phyloP scores from a whole-genome alignment of 1,140 invertebrate species.

The Acromyrmex charruanus region DNA sequence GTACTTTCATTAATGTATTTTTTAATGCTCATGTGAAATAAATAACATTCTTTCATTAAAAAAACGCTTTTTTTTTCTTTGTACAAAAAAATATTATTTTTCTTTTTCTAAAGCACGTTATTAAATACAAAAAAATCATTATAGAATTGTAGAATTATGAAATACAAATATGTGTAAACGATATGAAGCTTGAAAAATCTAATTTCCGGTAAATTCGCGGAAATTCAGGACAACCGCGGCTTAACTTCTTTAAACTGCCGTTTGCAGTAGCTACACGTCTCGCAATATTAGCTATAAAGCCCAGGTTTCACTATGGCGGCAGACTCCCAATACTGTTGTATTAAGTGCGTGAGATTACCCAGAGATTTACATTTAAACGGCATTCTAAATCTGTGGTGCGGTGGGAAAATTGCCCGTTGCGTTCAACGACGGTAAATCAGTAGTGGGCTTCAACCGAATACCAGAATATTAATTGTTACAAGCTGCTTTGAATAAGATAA shows the following conservation, averaged over 20 bases:
- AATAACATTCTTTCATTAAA: too few species aligned
- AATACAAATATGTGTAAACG: not conserved
- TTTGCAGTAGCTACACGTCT: conserved; percentile 47
- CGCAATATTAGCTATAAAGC: conserved; percentile 58
- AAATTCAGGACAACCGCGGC: conserved; percentile 53
- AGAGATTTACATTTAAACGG: conserved; percentile 69
- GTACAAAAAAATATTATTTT: not conserved
- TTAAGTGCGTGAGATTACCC: conserved; percentile 23
- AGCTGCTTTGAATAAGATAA: not conserved
- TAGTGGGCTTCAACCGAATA: conserved; percentile 5
- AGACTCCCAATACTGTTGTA: conserved; percentile 2
- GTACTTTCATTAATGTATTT: too few species aligned
- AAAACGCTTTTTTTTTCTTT: not conserved
- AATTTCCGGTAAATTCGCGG: conserved; percentile 19
- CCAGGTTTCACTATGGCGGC: not conserved
- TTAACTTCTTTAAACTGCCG: conserved; percentile 63
- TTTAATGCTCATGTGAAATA: too few species aligned
- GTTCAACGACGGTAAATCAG: conserved; percentile 42
- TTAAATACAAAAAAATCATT: not conserved
- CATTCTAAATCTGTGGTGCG: conserved; percentile 22
- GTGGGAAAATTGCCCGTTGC: conserved; percentile 41
- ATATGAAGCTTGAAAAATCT: conserved; percentile 5
- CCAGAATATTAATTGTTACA: conserved; percentile 34
- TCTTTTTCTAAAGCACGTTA: not conserved
- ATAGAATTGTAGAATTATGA: not conserved